Base-by-base conservation (phyloP, 2,113 vertebrate genomes). In the Phrynosoma platyrhinos region DNA sequence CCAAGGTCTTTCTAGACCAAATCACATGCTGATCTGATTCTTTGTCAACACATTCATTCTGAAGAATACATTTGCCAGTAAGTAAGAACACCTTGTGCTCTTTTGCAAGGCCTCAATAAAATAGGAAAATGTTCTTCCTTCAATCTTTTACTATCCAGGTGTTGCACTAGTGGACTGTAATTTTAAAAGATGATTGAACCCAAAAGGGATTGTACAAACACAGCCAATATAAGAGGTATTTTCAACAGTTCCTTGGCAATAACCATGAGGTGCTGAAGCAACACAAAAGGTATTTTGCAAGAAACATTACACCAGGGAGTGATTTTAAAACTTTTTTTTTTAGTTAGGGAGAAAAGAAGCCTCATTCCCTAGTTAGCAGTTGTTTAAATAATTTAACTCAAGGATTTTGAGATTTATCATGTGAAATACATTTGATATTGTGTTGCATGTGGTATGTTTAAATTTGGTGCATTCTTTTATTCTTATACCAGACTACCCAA, bases 21-120 rank as follows among this genome's bases (percentile, higher is more conserved):
- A 69, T 77, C 81, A 93, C n/a, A 92, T 88, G 84, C 82, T 88
- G 42, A 8, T 91, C 47, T 89, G 90, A 91, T 58, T 36, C 21
- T 85, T 62, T 62, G 92, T 91, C 55, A 42, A 82, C 80, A 12
- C 77, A 84, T 92, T 91, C 80, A 91, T 79, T 86, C 86, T 91
- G 91, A 82, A 90, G 20, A 18, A 83, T 47, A 84, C 25, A 89
- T 84, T 87, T 93, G 18, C 42, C 25, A 85, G 14, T 85, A 83
- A 90, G 78, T 88, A 87, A 86, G 64, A 91, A 23, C 32, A 66
- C 7, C 4, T 2, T 0, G 14, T 13, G 5, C 83, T 90, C 85
- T 88, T 81, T 0, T 0, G 1, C 47, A 89, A 82, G 47, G 9
- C 85, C 87, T 84, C 91, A 93, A 80, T 25, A 72, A 23, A 66